These are phyloP conservation scores for Enteromius paludinosus DNA, from an alignment of 2,797 vertebrate genomes.

Conservation along the genomic window DNA sequence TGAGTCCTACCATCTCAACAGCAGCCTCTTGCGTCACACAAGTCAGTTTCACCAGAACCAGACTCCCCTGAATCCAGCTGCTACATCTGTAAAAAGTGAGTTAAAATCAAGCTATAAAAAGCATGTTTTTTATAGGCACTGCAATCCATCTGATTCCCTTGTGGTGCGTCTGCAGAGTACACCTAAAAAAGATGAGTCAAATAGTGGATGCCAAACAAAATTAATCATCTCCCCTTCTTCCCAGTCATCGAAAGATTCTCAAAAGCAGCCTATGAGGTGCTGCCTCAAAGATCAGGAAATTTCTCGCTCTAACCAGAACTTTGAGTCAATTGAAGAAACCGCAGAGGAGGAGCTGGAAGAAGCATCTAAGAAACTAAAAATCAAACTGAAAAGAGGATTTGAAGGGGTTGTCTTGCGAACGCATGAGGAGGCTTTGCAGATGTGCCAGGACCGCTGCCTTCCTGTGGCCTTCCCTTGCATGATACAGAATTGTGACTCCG, in stretches of 20 bases:
- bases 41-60: constrained; percentile 74
- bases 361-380: constrained; percentile 14
- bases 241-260: constrained; percentile 64
- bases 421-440: constrained; percentile 91
- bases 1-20: constrained; percentile 89
- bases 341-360: not conserved
- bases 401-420: constrained; percentile 76
- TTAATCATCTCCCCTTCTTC: constrained; percentile 75
- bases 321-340: constrained; percentile 36
- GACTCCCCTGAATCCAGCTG: constrained; percentile 62
- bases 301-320: constrained; percentile 46
- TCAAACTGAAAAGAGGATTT: constrained; percentile 19
- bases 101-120: constrained; percentile 86
- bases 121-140: constrained; percentile 87
- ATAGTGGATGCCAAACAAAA: constrained; percentile 83
- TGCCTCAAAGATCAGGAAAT: constrained; percentile 52
- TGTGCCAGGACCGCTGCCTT: constrained; percentile 90
- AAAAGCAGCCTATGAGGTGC: constrained; percentile 58
- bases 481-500: constrained; percentile 91
- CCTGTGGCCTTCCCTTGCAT: constrained; percentile 91
- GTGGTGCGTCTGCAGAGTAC: constrained; percentile 86
- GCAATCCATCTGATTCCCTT: constrained; percentile 86
- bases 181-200: constrained; percentile 81
- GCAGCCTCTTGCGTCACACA: constrained; percentile 89
- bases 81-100: constrained; percentile 82